Base-by-base conservation (phyloP, 2,888 invertebrate species). In the Temnothorax unifasciatus region DNA sequence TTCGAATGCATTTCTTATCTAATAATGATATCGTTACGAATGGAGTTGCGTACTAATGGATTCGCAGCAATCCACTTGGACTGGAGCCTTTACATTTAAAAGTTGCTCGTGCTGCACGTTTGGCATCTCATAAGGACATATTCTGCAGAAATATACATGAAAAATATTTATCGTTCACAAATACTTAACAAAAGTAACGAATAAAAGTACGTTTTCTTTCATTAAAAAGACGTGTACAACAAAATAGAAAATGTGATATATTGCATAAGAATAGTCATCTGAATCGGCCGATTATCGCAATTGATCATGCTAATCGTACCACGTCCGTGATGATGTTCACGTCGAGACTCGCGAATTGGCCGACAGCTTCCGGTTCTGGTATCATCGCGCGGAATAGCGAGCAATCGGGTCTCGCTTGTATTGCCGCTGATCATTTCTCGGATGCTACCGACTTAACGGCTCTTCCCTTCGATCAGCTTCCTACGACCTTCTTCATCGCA, bases 261-360 rank as follows among this genome's bases (percentile, higher is more conserved):
- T 89, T 89, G 89, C 90, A 21, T 21, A 73, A 18, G 6, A 41
- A 25, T 91, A 91, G 68, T 92, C 92, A 92, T 93, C 93, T 92
- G 91, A 92, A 90, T 92, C 92, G 92, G 91, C 92, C 91, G 91
- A 91, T 92, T 92, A 91, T 90, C 91, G 90, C 18, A 57, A 50
- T 57, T 38, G 68, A 34, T 69, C 34, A 13, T 34, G 29, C 13
- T 13, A 41, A 47, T 73, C 47, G n/a, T 21, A 61, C 21, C 18
- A 38, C 57, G 54, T n/a, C 57, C 64, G 50, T 74, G 84, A 57
- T 79, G 81, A 61, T 29, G 29, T 84, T 89, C 84, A 84, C 83
- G 85, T 83, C 86, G 25, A 82, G 77, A 61, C 81, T 81, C 74
- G 84, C 69, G 82, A 71, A 87, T 82, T 74, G 76, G 21, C 76